Evolutionary conservation across 2,888 invertebrate genomes (phyloP), one percentile per base, ranked within the genome.

Genomic region (Drosophila pegasa): DNA sequence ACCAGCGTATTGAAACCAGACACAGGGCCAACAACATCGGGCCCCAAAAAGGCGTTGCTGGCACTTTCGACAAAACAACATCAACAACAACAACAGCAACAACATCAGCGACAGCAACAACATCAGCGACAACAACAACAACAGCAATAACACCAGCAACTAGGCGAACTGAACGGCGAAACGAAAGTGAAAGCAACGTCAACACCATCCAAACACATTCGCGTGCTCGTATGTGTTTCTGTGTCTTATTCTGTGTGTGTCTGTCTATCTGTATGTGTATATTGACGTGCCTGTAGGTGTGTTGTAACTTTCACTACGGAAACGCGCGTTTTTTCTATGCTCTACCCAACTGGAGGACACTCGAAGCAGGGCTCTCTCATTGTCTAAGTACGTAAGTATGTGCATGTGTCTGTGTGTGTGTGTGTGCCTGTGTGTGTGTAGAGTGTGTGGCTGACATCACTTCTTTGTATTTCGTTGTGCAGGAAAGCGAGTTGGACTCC

Each of bases 161-260:
- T 43, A 43, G 22, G 16, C 33, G 25, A 66, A 43, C 31, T 35
- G 43, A 56, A 40, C 37, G 66, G 65, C 18, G 33, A 57, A 65
- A 56, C 51, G 80, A 83, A 83, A 88, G 78, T 64, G 86, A 78
- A 79, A 74, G 70, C 74, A 65, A 65, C 77, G 57, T 67, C 57
- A 72, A 72, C 58, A 51, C 16, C 68, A 63, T 22, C 37, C 6
- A 57, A 73, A 65, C 67, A 84, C 71, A 80, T 65, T 69, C 58
- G 62, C 66, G 68, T 63, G 55, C 40, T 31, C 47, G 18, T 57
- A 52, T 54, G 37, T 59, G 27, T 56, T 56, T 37, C 40, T 71
- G 43, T 31, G 41, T 63, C 16, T 27, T 52, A 29, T 22, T 50
- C 10, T 35, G 33, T 37, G 20, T 52, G 45, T 43, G 51, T 51